Evolutionary conservation across 2,113 vertebrate genomes (phyloP), one percentile per base, ranked within the genome.

Genomic region (Rhinichthys klamathensis): DNA sequence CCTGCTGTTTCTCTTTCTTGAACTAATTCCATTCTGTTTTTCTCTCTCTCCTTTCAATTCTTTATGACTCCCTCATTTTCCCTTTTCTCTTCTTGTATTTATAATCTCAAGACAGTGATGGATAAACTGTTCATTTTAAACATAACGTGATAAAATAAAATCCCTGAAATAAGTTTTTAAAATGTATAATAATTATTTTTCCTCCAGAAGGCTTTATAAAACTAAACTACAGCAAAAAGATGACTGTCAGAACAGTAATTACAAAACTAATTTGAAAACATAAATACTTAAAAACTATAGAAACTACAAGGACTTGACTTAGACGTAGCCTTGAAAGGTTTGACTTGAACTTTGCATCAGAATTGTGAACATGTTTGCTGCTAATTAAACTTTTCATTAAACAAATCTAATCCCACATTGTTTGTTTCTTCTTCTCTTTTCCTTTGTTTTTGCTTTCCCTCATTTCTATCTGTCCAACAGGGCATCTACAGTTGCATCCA

Each of bases 401-500:
- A 67, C 44, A 3, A 9, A 70, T 69, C 78, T 87, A 73, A 79
- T 63, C 21, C 13, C 25, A 49, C 13, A 30, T 65, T 15, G 15
- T 89, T 65, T 15, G 46, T 89, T 87, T 89, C 25, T 8, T 77
- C 87, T 82, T 77, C 87, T 82, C 85, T 80, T 70, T 38, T 67
- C 32, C 79, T 38, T 91, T 86, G 72, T 76, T 85, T 75, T 89
- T 75, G 74, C 88, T 89, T 80, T 87, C 85, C 86, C 73, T 89
- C 13, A 78, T 78, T 89, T 92, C n/a, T 73, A 46, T 84, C 86
- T 79, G 51, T 91, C 90, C 74, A 89, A 41, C 92, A 99, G 98
- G 98, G 97, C 81, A 99, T 99, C 93, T 99, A 97, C 95, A 99
- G 98, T 94, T 99, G 98, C 93, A 99, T 99, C 92, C 98, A 99